Percentiles rank a stretch among this genome's conserved stretches.
These are phyloP conservation scores for Yponomeuta cagnagella DNA, from an alignment of 2,888 invertebrate species.

Conservation along the genomic window DNA sequence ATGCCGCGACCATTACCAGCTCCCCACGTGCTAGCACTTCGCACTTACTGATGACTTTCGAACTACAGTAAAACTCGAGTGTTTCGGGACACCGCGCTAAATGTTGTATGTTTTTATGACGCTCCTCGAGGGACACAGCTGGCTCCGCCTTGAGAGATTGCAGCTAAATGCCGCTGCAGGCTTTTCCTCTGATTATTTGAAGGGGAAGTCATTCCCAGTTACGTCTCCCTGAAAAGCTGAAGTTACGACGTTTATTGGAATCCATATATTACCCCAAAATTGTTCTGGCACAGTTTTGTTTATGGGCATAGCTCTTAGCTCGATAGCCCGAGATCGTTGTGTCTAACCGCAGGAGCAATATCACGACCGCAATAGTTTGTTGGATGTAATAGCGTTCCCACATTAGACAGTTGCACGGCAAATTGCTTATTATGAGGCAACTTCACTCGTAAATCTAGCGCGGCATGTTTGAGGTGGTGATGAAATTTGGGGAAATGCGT, in stretches of 20 bases:
- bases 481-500: constrained; percentile 38
- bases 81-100: constrained; percentile 30
- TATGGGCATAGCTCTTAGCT: neutral
- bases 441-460: constrained; percentile 58
- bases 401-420: constrained; percentile 25
- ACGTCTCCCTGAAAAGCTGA: neutral
- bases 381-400: constrained; percentile 16
- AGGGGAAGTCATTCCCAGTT: constrained; percentile 13
- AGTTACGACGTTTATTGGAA: constrained; percentile 3
- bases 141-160: constrained; percentile 14
- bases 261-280: neutral
- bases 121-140: constrained; percentile 10
- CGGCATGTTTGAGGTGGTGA: constrained; percentile 38
- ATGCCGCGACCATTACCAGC: constrained; percentile 48
- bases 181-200: constrained; percentile 15
- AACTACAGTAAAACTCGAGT: constrained; percentile 59
- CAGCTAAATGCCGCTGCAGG: constrained; percentile 7
- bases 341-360: neutral
- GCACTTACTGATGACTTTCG: constrained; percentile 46
- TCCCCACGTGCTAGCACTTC: constrained; percentile 58
- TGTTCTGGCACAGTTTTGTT: neutral
- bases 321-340: neutral
- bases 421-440: constrained; percentile 64
- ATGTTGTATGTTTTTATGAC: constrained; percentile 15
- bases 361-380: constrained; percentile 4